Base-by-base conservation (phyloP, 2,113 vertebrate genomes). In the Mustela lutreola region DNA sequence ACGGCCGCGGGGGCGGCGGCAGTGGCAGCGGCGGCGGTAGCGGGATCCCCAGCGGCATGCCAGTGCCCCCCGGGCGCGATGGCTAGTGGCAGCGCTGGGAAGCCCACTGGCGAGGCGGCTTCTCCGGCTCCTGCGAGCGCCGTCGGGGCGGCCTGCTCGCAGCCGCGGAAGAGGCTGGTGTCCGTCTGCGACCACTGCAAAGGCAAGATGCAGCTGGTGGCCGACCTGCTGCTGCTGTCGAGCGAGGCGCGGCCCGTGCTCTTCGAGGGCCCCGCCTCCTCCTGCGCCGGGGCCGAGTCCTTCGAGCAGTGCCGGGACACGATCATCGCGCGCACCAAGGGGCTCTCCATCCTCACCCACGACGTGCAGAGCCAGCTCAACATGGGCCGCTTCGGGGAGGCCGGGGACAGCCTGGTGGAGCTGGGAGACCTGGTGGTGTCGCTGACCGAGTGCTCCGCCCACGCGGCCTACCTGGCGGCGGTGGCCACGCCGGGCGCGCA, bases 301-400 rank as follows among this genome's bases (percentile, higher is more conserved):
- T 99, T 99, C 7, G 99, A 99, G 97, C 99, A 99, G 98, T 99
- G 99, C 98, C 99, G 99, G 79, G 99, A 99, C 99, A 99, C 99
- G 2, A 99, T 99, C 98, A 99, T 99, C 58, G 99, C 99, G 95
- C 98, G 99, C 97, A 99, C 99, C 83, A 99, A 99, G 98, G 99
- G 99, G 97, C 99, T 99, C 62, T 99, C 99, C 98, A 99, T 99
- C 92, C 99, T 99, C 94, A 99, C 99, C 48, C 99, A 99, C 5
- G 99, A 99, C 92, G 99, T 99, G 95, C 99, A 99, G 99, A 99
- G 99, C 98, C 99, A 99, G 98, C 99, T 99, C 97, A 99, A 99
- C 98, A 99, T 99, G 99, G 99, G 99, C 96, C 99, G 99, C 97
- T 99, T 99, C 83, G 98, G 98, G 0, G 99, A 99, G 98, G 99